Evolutionary conservation across 1,140 invertebrate genomes (phyloP), one percentile per base, ranked within the genome.

Genomic region (Oncopodura yosiiana): DNA sequence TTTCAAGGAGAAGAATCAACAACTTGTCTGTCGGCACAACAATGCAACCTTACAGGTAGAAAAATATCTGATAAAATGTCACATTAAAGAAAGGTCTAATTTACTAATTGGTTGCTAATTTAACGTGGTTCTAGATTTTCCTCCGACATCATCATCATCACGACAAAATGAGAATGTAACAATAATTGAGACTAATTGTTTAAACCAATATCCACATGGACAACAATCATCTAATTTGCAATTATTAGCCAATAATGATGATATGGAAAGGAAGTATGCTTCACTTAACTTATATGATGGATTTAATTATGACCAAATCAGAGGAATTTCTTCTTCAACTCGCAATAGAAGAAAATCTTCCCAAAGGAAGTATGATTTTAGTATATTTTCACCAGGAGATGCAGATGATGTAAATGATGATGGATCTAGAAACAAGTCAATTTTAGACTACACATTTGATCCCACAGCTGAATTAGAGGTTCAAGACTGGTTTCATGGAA

Each of bases 31-130:
- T n/a, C n/a, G n/a, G n/a, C n/a, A n/a, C 51, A 42, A 19, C 29
- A 71, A 68, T 61, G 71, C 76, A 41, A 71, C 73, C 18, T 81
- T 84, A 63, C 73, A 85, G 26, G 76, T 76, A 18, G 82, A 86
- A 71, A 73, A 89, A 52, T 86, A 86, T 0, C 89, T 89, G 63
- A 86, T 89, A 61, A 89, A 89, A 85, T 86, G 86, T 12, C 90
- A 90, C 70, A 70, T 91, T 36, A 73, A 84, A 45, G 74, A 86
- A 27, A 77, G 83, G 57, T 71, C 85, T 1, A 57, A 58, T 3
- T 32, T 58, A 18, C 26, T 65, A 12, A 59, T 56, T 1, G 63
- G n/a, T n/a, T n/a, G n/a, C n/a, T n/a, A 65, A 19, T 62, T 59
- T 6, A 55, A 55, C 12, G 58, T 61, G 26, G 57, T 55, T 3